Base-by-base conservation (phyloP, 2,113 vertebrate species). In the Hystrix cristata region DNA sequence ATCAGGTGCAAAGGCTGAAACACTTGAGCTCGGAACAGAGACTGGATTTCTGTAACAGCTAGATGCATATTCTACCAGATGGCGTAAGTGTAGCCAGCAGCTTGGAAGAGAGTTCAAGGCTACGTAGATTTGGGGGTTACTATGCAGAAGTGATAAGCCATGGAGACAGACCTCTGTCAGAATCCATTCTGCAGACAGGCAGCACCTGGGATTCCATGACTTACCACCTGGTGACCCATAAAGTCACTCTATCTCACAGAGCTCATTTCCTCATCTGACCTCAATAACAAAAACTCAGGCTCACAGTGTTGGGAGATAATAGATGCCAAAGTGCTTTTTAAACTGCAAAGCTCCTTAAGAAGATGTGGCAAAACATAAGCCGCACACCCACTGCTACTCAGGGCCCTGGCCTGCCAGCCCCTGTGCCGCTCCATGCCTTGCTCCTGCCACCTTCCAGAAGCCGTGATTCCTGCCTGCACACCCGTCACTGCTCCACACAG, bases 401-500 rank as follows among this genome's bases (percentile, higher is more conserved):
- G 38, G 31, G 25, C 65, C 16, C 59, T 48, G 13, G 43, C 21
- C 62, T 21, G n/a, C 7, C 57, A 23, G 5, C 21, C 53, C 69
- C 46, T 2, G 3, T 0, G 25, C 46, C 46, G 43, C 72, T 29
- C 12, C 11, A 1, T 0, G 15, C 80, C 12, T 69, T 19, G 67
- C 31, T 83, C 55, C n/a, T 19, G 57, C 29, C 12, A 11, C 53
- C 62, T 62, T n/a, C 53, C 60, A 12, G 11, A 7, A 55, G 11
- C 31, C 2, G 34, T 31, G 27, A 34, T 34, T 59, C 69, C n/a
- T 94, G n/a, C 48, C 60, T 34, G 8, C 27, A 31, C 0, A 3
- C 11, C 43, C 34, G 29, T 13, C 48, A 51, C 15, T 11, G 13
- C 62, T 89, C 51, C 13, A 31, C 3, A 8, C 1, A 57, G 23